Evolutionary conservation across 2,113 vertebrate genomes (phyloP).

Genomic region (Dipodomys merriami): DNA sequence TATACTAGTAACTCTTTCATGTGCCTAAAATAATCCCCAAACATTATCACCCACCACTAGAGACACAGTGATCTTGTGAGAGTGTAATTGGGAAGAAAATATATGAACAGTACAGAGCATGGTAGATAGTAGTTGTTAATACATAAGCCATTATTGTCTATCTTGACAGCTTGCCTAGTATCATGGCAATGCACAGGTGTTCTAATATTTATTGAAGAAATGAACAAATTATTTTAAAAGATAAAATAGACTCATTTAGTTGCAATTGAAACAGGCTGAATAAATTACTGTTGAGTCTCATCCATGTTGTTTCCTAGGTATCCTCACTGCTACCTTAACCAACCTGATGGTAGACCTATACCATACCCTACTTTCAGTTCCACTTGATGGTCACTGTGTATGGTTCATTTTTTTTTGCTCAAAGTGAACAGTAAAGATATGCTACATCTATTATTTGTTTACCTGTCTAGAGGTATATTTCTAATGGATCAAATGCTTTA

Average conservation of each 20-base stretch:
- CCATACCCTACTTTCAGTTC: neutral
- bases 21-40: neutral
- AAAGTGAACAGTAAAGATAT: slow-evolving; percentile 28
- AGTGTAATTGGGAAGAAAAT: slow-evolving; percentile 18
- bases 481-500: slow-evolving; percentile 16
- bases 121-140: slow-evolving; percentile 9
- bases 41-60: slow-evolving; percentile 24
- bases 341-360: neutral
- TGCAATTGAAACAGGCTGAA: neutral
- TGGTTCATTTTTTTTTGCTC: slow-evolving; percentile 27
- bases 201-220: slow-evolving; percentile 43
- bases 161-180: slow-evolving; percentile 4
- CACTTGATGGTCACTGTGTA: neutral
- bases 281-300: slow-evolving; percentile 27
- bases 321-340: neutral
- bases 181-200: neutral
- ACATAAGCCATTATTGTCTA: slow-evolving; percentile 30
- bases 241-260: slow-evolving; percentile 12
- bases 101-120: neutral
- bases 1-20: neutral
- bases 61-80: neutral
- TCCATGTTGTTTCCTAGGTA: neutral
- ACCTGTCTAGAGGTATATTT: slow-evolving; percentile 46
- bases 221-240: slow-evolving; percentile 45
- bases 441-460: slow-evolving; percentile 13